phyloP scores from a whole-genome alignment of 2,113 vertebrate species.

The Pyrgilauda ruficollis region DNA sequence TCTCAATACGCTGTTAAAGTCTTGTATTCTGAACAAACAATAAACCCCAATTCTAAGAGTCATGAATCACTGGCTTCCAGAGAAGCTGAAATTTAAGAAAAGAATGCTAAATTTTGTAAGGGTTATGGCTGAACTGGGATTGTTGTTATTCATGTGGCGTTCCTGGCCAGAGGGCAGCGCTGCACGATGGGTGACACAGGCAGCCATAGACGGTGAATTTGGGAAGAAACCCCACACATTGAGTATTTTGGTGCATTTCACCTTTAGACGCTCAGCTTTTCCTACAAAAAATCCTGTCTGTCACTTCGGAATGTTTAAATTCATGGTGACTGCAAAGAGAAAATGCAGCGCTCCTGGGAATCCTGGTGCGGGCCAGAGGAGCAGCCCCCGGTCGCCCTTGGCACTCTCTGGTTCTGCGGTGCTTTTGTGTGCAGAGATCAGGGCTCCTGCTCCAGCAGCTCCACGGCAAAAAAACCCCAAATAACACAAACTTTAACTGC shows the following conservation, averaged over 20 bases:
- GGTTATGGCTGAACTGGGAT: neutral
- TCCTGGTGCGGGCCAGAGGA: neutral
- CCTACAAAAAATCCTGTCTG: neutral
- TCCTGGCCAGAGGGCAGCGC: rapidly evolving
- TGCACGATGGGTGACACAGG: neutral
- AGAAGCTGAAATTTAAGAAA: neutral
- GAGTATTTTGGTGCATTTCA: neutral
- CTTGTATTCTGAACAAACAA: neutral
- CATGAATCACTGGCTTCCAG: neutral
- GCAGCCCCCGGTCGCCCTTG: rapidly evolving
- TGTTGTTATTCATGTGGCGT: rapidly evolving
- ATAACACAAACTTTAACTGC: neutral
- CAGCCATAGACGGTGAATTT: neutral
- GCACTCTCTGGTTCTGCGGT: neutral
- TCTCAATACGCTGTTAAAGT: neutral
- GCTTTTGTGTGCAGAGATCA: neutral
- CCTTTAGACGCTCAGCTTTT: neutral
- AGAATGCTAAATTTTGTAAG: neutral
- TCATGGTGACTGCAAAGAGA: neutral
- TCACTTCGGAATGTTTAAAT: neutral
- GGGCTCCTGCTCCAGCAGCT: neutral
- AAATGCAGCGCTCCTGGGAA: neutral
- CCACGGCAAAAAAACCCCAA: rapidly evolving
- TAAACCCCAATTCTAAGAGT: neutral
- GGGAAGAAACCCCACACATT: rapidly evolving